Evolutionary conservation across 2,797 vertebrate species (phyloP).

Genomic region (Phalanger gymnotis): DNA sequence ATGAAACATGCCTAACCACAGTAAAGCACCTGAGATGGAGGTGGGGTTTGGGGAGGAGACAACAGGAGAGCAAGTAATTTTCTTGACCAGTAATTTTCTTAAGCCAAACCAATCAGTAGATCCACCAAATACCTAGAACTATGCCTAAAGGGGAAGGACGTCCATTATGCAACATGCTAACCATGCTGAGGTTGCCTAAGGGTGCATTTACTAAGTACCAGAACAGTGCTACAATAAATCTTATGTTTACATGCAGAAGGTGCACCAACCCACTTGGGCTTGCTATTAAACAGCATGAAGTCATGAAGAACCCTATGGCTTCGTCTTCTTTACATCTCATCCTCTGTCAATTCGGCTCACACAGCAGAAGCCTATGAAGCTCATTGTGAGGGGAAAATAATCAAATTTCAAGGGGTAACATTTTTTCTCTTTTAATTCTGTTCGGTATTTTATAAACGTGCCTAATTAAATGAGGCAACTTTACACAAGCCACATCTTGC

Average conservation of each 20-base stretch:
- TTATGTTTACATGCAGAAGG: slow-evolving; percentile 42
- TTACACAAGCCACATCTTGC: slow-evolving; percentile 82
- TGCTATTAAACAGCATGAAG: slow-evolving; percentile 58
- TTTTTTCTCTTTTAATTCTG: slow-evolving; percentile 36
- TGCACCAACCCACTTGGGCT: slow-evolving; percentile 33
- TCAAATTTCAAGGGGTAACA: slow-evolving; percentile 41
- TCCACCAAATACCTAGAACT: slow-evolving; percentile 4
- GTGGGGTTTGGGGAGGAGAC: background rate
- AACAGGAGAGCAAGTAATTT: background rate
- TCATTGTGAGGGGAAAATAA: slow-evolving; percentile 39
- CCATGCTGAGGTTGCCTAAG: slow-evolving; percentile 23
- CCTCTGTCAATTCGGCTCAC: slow-evolving; percentile 50
- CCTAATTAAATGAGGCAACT: slow-evolving; percentile 70
- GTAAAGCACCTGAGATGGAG: background rate
- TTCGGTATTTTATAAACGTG: slow-evolving; percentile 65
- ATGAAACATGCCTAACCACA: background rate
- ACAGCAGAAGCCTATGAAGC: slow-evolving; percentile 19
- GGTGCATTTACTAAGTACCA: slow-evolving; percentile 32
- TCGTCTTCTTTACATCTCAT: slow-evolving; percentile 43
- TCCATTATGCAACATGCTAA: background rate
- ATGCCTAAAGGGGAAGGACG: slow-evolving; percentile 33
- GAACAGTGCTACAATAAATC: slow-evolving; percentile 2
- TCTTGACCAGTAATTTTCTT: background rate
- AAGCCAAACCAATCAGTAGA: slow-evolving; percentile 13
- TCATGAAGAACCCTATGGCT: slow-evolving; percentile 12